A percentile compares a stretch with the other conserved stretches of the same genome.
Conservation (phyloP, 2,113 vertebrate genomes). For the Rattus rattus region DNA sequence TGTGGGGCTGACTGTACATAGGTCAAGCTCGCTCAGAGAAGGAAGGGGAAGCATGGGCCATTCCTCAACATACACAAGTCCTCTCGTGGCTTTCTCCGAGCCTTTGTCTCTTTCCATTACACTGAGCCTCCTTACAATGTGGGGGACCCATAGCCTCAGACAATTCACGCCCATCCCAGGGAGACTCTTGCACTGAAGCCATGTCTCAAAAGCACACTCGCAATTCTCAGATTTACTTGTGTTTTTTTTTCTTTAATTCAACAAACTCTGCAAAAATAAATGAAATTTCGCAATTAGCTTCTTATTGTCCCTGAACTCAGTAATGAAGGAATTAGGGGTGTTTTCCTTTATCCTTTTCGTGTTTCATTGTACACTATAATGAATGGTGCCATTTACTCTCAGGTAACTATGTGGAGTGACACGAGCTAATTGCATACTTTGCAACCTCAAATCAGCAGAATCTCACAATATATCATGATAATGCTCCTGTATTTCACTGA, state of each 20-base stretch:
- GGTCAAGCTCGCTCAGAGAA: rapidly evolving
- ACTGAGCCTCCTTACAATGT: rapidly evolving
- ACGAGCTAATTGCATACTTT: background rate
- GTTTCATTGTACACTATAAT: background rate
- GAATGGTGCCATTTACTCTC: background rate
- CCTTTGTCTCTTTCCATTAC: rapidly evolving
- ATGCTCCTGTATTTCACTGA: background rate
- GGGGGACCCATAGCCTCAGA: rapidly evolving
- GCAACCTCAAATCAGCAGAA: constrained; percentile 31
- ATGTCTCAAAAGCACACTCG: background rate
- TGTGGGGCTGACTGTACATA: rapidly evolving
- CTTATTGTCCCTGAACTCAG: constrained; percentile 27
- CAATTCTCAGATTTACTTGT: background rate
- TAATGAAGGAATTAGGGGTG: background rate
- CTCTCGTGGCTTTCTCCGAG: background rate
- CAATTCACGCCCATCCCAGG: rapidly evolving
- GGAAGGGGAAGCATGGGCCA: rapidly evolving
- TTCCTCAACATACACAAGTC: no score
- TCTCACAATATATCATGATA: constrained; percentile 30
- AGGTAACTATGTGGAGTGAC: constrained; percentile 12
- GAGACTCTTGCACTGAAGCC: rapidly evolving
- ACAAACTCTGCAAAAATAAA: background rate
- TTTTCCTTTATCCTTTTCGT: constrained; percentile 5
- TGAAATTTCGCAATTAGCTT: constrained; percentile 21
- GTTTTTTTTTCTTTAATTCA: background rate